Base-by-base conservation (phyloP, 2,888 invertebrate genomes). In the Mylabris sibirica region DNA sequence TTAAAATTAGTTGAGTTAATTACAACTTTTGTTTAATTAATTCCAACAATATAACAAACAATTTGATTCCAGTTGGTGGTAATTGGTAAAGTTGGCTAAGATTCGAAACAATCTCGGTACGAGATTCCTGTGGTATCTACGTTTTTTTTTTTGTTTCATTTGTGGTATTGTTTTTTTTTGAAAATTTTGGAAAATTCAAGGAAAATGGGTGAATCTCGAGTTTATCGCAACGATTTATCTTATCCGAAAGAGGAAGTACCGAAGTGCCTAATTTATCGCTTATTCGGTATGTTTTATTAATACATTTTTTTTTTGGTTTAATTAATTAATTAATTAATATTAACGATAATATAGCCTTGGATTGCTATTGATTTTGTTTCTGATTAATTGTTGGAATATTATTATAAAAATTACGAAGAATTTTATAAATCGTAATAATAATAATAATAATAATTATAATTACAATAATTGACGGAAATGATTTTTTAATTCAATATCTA, bases 261-360 rank as follows among this genome's bases (percentile, higher is more conserved):
- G 66, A 83, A 84, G 79, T 84, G 84, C 77, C 79, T 84, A 53
- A 76, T 84, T 64, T 83, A 84, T 73, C 77, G 84, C 75, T 68
- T 82, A n/a, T 82, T 80, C 66, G 80, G 80, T 80, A 68, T 80
- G 79, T 75, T 24, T 68, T 60, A 14, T 44, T 9, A 20, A 60
- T 53, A 44, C 24, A 60, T 26, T 26, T 20, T 14, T 59, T 6
- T 30, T 30, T 30, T 30, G 0, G 8, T 6, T 30, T 30, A 30
- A 30, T 30, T 30, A 30, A 30, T 30, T 30, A 30, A 30, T 5
- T 35, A 63, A 66, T 63, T 59, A 14, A n/a, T 34, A n/a, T 3
- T 34, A 53, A 63, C 49, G n/a, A 20, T 6, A 38, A 38, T 6
- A 30, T 63, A 61, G 8, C 65, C 70, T 67, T 65, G 67, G 30